phyloP scores from a whole-genome alignment of 2,888 invertebrate species.

The Nebria brevicollis region DNA sequence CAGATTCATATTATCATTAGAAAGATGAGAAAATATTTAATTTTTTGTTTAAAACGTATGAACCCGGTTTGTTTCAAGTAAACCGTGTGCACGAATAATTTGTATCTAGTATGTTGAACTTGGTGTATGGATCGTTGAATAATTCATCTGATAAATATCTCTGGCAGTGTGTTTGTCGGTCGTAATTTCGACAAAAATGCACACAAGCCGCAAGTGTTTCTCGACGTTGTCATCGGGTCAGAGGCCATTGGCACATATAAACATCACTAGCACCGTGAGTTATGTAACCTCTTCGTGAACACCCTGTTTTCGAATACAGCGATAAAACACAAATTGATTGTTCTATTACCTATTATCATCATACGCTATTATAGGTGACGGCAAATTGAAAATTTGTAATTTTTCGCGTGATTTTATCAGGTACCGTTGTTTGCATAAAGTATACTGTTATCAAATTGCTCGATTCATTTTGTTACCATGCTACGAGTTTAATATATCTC shows the following conservation, averaged over 20 bases:
- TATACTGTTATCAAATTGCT: not conserved
- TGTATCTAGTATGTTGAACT: not conserved
- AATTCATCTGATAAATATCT: conserved; percentile 44
- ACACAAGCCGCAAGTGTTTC: conserved; percentile 2
- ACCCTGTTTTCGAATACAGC: not conserved
- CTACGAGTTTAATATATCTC: not conserved
- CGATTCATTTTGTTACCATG: conserved; percentile 9
- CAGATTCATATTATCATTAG: no score
- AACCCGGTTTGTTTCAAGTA: no score
- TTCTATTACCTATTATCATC: not conserved
- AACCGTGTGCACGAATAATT: not conserved
- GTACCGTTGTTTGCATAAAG: conserved; percentile 9
- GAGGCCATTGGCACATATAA: conserved; percentile 44
- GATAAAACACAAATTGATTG: not conserved
- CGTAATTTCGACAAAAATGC: conserved; percentile 27
- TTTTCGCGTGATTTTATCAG: not conserved
- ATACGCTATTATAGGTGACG: not conserved
- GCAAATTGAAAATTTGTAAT: not conserved
- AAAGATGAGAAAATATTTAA: no score
- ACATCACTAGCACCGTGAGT: conserved; percentile 32
- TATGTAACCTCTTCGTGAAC: conserved; percentile 34
- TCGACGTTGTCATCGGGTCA: conserved; percentile 32
- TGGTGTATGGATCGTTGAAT: conserved; percentile 24
- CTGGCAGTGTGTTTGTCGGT: conserved; percentile 23
- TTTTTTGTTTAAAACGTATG: no score